Evolutionary conservation across 2,888 invertebrate genomes (phyloP).

Genomic region (Zonitis immaculata): DNA sequence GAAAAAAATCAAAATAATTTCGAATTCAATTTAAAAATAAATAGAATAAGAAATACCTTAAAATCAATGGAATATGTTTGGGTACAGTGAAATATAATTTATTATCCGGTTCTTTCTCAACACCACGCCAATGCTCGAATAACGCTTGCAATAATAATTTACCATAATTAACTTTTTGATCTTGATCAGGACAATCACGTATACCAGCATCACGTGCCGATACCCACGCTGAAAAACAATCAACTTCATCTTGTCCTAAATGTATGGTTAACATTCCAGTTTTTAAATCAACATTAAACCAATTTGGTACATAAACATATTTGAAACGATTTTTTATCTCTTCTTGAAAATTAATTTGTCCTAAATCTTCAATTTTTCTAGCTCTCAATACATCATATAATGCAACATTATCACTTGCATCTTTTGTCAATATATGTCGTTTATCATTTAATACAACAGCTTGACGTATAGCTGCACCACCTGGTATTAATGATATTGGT

Average conservation of each 20-base stretch:
- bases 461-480: slow-evolving; percentile 91
- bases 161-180: slow-evolving; percentile 94
- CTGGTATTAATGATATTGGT: slow-evolving; percentile 60
- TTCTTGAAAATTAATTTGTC: slow-evolving; percentile 86
- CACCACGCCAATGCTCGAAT: slow-evolving; percentile 85
- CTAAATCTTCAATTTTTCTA: slow-evolving; percentile 83
- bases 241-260: slow-evolving; percentile 93
- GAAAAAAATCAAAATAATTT: background rate
- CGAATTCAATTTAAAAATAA: too few relatives aligned
- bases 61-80: slow-evolving; percentile 92
- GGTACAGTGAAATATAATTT: slow-evolving; percentile 85
- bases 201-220: slow-evolving; percentile 93
- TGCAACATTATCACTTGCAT: slow-evolving; percentile 85
- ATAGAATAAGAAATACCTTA: slow-evolving; percentile 66
- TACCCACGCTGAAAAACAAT: slow-evolving; percentile 98
- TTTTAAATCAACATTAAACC: slow-evolving; percentile 99
- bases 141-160: slow-evolving; percentile 89
- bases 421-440: slow-evolving; percentile 91
- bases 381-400: slow-evolving; percentile 91
- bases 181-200: slow-evolving; percentile 54
- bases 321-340: slow-evolving; percentile 88
- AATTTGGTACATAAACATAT: slow-evolving; percentile 94
- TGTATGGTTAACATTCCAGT: slow-evolving; percentile 98
- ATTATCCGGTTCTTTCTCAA: slow-evolving; percentile 66
- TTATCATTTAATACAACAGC: slow-evolving; percentile 94